Evolutionary conservation across 2,888 invertebrate species (phyloP), one percentile per base, ranked within the genome.

Genomic region (Synergus laeviventris): DNA sequence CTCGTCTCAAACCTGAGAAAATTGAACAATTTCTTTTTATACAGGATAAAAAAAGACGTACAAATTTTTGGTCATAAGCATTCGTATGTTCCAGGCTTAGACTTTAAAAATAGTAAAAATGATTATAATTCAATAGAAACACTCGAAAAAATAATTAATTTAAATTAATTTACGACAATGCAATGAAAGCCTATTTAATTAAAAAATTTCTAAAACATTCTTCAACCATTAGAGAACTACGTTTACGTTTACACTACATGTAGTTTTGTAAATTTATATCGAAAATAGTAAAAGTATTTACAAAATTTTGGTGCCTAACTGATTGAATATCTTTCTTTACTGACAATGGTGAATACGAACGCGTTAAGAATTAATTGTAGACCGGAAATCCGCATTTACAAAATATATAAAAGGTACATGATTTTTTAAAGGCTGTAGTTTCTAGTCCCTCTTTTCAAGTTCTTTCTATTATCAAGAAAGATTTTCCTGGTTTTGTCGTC

Each of bases 331-430:
- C 14, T 45, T 16, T 45, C 45, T 66, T 39, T 16, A n/a, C 14
- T 14, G 45, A 66, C 45, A 31, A 9, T 70, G 70, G 70, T 70
- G 70, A 49, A 70, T 49, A 70, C 31, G 70, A 70, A 49, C 70
- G 11, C 49, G 70, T 70, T 31, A 14, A n/a, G n/a, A n/a, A n/a
- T n/a, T 24, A 31, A 36, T 7, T 7, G 36, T 36, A 36, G 7
- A 4, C 36, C 3, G 7, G 3, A 45, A 5, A 56, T 21, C 21
- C 21, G 18, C 21, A 21, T 56, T 21, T 56, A 21, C 56, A 56
- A 21, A 56, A 49, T n/a, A 49, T 49, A 1, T 18, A 5, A 21
- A 56, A 56, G 56, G 56, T 21, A 56, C 56, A 56, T 21, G 56
- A 21, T 56, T 56, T 54, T 21, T 4, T 56, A 56, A 56, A 11